Base-by-base conservation (phyloP, 2,113 vertebrate species). In the Lophotis ruficrista region DNA sequence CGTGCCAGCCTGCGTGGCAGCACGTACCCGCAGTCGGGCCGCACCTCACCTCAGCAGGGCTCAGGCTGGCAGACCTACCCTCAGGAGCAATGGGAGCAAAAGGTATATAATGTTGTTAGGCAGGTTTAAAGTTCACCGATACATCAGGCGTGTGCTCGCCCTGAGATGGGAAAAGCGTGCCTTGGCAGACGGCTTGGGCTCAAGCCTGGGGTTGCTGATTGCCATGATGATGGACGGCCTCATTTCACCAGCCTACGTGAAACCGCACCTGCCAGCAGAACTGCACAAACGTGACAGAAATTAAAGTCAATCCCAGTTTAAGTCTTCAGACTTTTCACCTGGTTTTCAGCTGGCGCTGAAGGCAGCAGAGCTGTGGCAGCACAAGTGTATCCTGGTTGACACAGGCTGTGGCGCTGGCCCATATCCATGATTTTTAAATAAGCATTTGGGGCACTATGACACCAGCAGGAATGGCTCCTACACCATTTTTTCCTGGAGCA, bases 101-200 rank as follows among this genome's bases (percentile, higher is more conserved):
- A 61, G 33, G 28, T 8, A 4, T 14, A 9, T 5, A 12, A 28
- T 5, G 23, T 23, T 45, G 37, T 45, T 13, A 12, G 33, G 10
- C 10, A 27, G 20, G 12, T 30, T 37, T 50, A 27, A 72, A 78
- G 12, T n/a, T 66, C 35, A 20, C 20, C 7, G 51, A 15, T 13
- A 37, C 17, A 5, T 33, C 47, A 20, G 14, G 31, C 16, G 24
- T 1, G 1, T 0, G 0, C 13, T 41, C 3, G 0, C 9, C 16
- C 13, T 23, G 23, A 9, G 23, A 9, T 19, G 31, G 9, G 17
- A 43, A 38, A 45, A 51, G 33, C 1, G 0, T 5, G 1, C 33
- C 50, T 25, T 25, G 51, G 51, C 28, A 33, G 35, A 8, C 0
- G 6, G 16, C 14, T 65, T 43, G 48, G 31, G 6, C 41, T 43